Conservation (phyloP, 2,797 vertebrate genomes). For the Brotula barbata region DNA sequence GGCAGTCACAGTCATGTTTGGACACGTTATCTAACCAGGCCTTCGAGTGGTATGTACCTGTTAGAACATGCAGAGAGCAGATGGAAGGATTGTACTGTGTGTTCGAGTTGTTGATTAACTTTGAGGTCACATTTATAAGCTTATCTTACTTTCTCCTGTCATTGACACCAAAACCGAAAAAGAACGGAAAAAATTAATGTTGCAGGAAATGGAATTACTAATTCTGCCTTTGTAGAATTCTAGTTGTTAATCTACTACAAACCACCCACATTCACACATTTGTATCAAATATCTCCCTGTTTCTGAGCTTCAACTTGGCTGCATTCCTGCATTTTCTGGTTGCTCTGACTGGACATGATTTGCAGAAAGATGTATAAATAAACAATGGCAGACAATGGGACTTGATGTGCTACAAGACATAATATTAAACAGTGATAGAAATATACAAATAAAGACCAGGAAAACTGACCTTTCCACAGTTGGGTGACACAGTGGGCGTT, state of each 20-base stretch:
- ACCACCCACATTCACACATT: background rate
- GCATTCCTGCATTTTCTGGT: background rate
- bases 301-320: background rate
- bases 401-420: background rate
- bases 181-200: too few relatives aligned
- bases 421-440: background rate
- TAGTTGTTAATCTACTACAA: conserved; percentile 1
- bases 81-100: background rate
- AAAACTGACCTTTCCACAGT: conserved; percentile 91
- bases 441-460: background rate
- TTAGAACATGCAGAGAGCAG: background rate
- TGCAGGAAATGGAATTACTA: too few relatives aligned
- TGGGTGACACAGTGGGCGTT: conserved; percentile 93
- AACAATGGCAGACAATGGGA: background rate
- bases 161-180: background rate
- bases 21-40: conserved; percentile 27
- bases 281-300: conserved; percentile 1
- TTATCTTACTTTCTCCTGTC: conserved; percentile 1
- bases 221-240: too few relatives aligned
- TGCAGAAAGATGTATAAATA: background rate
- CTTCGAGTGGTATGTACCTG: conserved; percentile 1
- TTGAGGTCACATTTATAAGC: background rate
- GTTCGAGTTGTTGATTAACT: background rate
- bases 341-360: background rate
- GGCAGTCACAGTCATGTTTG: conserved; percentile 37